Evolutionary conservation across 2,113 vertebrate genomes (phyloP), one percentile per base, ranked within the genome.

Genomic region (Chaetodon trifascialis): DNA sequence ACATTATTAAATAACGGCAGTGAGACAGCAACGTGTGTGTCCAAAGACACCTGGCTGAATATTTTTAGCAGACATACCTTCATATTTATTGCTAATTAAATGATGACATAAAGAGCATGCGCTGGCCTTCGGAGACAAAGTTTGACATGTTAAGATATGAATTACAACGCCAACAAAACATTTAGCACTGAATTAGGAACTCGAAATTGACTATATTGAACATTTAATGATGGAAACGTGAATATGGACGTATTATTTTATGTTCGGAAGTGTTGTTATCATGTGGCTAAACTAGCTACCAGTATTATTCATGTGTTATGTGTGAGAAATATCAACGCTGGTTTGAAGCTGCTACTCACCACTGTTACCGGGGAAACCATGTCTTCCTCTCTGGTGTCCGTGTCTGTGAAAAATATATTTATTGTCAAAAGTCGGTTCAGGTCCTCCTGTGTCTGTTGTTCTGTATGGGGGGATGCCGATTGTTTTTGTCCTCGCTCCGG

Each of bases 311-410:
- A 51, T 52, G 38, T 73, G 60, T 42, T 46, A n/a, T 78, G 47
- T 30, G 16, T 23, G 14, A 34, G 9, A 60, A 5, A 63, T 11
- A 14, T 46, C n/a, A 17, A 19, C 12, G 21, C 30, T 5, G 25
- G 14, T 38, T 49, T 7, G 12, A 62, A 19, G 36, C 14, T 5
- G 40, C 40, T 40, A 94, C 95, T 94, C 77, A 96, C 95, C 92
- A 96, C 95, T 44, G 95, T 95, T 12, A 94, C 95, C 42, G 95
- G 95, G 63, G 95, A 96, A 76, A 96, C 95, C 95, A 96, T 96
- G 11, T 92, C 88, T 91, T 86, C 68, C 52, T 87, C 42, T 9
- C 30, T 40, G 71, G 19, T 44, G 56, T 75, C 55, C 46, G 46
- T 25, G 55, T 30, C 42, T 23, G 3, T 56, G 2, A 21, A 17